Percentiles rank a stretch among this genome's conserved stretches.
Conservation (phyloP, 2,888 invertebrate species). For the Torymus tubicola region DNA sequence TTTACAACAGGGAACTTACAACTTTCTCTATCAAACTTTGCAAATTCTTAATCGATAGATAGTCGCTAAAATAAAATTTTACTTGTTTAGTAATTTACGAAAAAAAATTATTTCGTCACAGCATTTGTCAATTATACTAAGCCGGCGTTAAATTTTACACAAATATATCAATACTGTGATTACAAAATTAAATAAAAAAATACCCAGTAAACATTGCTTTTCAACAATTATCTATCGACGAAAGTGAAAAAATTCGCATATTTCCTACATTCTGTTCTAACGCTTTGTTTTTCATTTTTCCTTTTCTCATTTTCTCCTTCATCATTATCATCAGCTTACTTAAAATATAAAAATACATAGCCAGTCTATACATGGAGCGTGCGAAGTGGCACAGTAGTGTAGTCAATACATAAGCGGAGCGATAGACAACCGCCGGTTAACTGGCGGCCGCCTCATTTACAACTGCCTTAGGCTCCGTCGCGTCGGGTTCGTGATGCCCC, state of each 20-base stretch:
- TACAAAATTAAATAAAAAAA: background rate
- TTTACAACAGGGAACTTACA: constrained; percentile 33
- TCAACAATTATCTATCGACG: constrained; percentile 41
- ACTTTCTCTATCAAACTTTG: constrained; percentile 25
- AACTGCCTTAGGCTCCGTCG: constrained; percentile 62
- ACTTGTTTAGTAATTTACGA: background rate
- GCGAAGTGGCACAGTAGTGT: constrained; percentile 74
- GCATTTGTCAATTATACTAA: background rate
- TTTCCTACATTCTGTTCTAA: constrained; percentile 34
- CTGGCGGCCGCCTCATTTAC: constrained; percentile 71
- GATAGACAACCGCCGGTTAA: constrained; percentile 71
- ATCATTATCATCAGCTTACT: constrained; percentile 66
- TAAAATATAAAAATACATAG: constrained; percentile 77
- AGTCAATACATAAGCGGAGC: constrained; percentile 67
- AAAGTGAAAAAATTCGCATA: constrained; percentile 28
- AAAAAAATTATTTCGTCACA: background rate
- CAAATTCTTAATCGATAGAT: constrained; percentile 38
- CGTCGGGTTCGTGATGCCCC: constrained; percentile 58
- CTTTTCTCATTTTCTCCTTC: constrained; percentile 39
- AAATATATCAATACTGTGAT: background rate
- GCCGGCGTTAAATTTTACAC: background rate
- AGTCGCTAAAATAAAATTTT: constrained; percentile 29
- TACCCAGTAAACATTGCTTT: background rate
- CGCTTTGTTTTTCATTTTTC: constrained; percentile 45
- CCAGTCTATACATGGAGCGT: constrained; percentile 76